Conservation (phyloP, 2,797 vertebrate genomes). For the Rhynchotus rufescens region DNA sequence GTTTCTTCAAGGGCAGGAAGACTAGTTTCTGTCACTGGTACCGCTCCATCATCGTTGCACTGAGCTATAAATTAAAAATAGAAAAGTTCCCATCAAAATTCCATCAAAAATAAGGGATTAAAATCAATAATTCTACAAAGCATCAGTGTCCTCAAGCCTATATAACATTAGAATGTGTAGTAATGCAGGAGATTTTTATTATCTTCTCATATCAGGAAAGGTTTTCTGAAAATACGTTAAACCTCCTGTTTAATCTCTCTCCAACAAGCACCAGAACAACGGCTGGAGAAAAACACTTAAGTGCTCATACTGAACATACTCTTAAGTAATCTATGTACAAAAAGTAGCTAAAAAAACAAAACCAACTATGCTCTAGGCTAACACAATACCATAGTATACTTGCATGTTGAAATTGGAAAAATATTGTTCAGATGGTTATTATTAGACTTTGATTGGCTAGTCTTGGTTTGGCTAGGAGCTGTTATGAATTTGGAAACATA, state of each 20-base stretch:
- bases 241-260: background rate
- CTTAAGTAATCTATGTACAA: background rate
- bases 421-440: background rate
- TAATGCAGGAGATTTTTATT: background rate
- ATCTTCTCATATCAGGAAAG: background rate
- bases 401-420: background rate
- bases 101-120: background rate
- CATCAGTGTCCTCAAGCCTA: background rate
- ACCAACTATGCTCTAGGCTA: background rate
- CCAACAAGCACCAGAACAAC: background rate
- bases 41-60: slow-evolving; percentile 47
- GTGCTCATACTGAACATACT: background rate
- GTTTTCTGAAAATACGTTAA: background rate
- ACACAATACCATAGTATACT: background rate
- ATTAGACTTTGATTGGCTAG: background rate
- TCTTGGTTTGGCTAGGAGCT: background rate
- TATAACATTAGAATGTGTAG: background rate
- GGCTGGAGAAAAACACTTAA: background rate
- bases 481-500: background rate
- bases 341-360: background rate
- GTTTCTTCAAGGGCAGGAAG: slow-evolving; percentile 71
- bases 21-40: slow-evolving; percentile 67
- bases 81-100: background rate
- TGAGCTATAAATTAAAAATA: slow-evolving; percentile 66
- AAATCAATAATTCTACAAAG: background rate